Percentiles rank a stretch among this genome's conserved stretches.
These are phyloP conservation scores for Apocrypta bakeri DNA, from an alignment of 1,140 invertebrate genomes.

Conservation along the genomic window DNA sequence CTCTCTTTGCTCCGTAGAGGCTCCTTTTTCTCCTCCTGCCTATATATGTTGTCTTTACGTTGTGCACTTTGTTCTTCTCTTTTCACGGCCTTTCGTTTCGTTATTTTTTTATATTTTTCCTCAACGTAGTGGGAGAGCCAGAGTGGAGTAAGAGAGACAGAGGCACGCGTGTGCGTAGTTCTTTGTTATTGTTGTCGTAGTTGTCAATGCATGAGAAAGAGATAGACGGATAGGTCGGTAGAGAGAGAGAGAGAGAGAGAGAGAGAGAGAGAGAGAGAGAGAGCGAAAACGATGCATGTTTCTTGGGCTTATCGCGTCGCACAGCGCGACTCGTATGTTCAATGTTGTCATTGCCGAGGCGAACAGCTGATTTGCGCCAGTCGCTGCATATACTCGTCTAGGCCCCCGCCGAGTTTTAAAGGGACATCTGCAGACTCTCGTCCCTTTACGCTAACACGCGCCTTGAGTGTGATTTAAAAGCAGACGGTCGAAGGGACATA, in stretches of 20 bases:
- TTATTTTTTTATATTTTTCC: background rate
- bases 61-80: background rate
- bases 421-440: background rate
- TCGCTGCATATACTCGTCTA: conserved; percentile 26
- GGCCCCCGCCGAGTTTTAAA: conserved; percentile 14
- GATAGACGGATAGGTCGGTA: too few relatives aligned
- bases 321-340: conserved; percentile 52
- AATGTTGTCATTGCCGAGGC: conserved; percentile 72
- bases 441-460: background rate
- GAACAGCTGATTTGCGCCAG: conserved; percentile 72
- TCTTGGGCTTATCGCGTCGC: too few relatives aligned
- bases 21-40: background rate
- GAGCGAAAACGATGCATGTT: too few relatives aligned
- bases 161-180: background rate
- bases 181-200: background rate
- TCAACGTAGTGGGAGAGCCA: background rate
- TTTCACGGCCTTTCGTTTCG: background rate
- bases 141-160: background rate
- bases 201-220: background rate
- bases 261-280: background rate
- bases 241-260: background rate
- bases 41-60: background rate
- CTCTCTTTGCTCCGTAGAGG: background rate
- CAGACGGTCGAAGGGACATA: background rate
- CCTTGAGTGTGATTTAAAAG: background rate